Evolutionary conservation across 2,888 invertebrate genomes (phyloP).

Genomic region (Prosapia bicincta): DNA sequence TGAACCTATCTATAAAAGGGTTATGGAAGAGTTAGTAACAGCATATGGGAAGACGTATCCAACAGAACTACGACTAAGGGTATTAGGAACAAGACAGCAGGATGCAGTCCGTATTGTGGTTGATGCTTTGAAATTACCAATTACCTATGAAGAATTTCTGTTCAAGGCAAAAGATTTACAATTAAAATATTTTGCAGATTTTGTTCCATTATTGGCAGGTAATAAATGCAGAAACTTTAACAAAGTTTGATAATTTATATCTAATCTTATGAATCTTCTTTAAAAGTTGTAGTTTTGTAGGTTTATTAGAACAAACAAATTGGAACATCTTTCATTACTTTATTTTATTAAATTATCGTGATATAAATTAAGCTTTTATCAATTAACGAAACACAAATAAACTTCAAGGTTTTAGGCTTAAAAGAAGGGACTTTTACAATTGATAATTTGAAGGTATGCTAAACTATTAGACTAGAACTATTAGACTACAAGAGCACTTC

Average conservation of each 20-base stretch:
- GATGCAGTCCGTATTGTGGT: background rate
- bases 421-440: no score
- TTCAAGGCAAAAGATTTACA: background rate
- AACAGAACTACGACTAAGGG: constrained; percentile 70
- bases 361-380: no score
- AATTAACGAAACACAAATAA: no score
- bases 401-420: no score
- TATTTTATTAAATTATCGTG: no score
- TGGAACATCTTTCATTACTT: no score
- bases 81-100: constrained; percentile 72
- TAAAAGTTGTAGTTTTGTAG: no score
- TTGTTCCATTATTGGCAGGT: background rate
- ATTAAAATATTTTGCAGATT: background rate
- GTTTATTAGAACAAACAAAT: no score
- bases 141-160: background rate
- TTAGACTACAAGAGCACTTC: no score
- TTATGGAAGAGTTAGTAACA: constrained; percentile 64
- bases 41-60: constrained; percentile 75
- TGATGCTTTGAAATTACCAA: background rate
- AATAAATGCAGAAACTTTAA: background rate
- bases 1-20: constrained; percentile 72
- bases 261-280: no score
- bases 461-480: no score
- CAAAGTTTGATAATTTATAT: background rate
- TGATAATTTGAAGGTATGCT: no score